These are phyloP conservation scores for Campaea margaritaria DNA, from an alignment of 2,888 invertebrate species.

Conservation along the genomic window DNA sequence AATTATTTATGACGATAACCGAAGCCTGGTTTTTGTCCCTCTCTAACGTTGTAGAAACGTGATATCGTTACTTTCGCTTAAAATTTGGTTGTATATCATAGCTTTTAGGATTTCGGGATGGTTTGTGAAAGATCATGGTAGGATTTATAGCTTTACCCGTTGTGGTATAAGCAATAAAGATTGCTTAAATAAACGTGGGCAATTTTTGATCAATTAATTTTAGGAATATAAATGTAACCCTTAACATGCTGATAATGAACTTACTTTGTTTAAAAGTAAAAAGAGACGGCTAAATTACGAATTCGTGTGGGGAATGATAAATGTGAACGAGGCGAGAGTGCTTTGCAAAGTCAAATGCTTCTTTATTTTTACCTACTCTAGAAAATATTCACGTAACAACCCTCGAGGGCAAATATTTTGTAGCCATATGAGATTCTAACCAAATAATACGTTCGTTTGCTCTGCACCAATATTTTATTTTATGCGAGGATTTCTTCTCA, in stretches of 20 bases:
- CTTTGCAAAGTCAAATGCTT: background rate
- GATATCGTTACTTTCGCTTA: conserved; percentile 5
- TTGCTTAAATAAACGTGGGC: background rate
- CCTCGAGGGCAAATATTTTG: no score
- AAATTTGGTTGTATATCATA: conserved; percentile 15
- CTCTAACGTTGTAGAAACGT: conserved; percentile 12
- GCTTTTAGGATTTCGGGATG: conserved; percentile 13
- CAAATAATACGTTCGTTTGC: no score
- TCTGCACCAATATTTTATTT: no score
- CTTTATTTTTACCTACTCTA: background rate
- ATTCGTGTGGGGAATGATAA: background rate
- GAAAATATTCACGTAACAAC: no score
- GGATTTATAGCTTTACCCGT: conserved; percentile 18
- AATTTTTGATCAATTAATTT: conserved; percentile 13
- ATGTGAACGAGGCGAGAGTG: conserved; percentile 13
- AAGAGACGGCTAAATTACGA: background rate
- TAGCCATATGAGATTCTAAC: no score
- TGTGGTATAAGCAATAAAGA: conserved; percentile 9
- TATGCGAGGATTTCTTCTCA: no score
- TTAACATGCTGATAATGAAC: background rate
- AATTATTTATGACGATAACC: conserved; percentile 37
- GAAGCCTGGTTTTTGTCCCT: conserved; percentile 11
- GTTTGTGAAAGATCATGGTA: conserved; percentile 16
- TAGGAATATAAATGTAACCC: background rate
- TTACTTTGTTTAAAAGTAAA: background rate